Evolutionary conservation across 2,113 vertebrate species (phyloP).

Genomic region (Bothrops jararaca): DNA sequence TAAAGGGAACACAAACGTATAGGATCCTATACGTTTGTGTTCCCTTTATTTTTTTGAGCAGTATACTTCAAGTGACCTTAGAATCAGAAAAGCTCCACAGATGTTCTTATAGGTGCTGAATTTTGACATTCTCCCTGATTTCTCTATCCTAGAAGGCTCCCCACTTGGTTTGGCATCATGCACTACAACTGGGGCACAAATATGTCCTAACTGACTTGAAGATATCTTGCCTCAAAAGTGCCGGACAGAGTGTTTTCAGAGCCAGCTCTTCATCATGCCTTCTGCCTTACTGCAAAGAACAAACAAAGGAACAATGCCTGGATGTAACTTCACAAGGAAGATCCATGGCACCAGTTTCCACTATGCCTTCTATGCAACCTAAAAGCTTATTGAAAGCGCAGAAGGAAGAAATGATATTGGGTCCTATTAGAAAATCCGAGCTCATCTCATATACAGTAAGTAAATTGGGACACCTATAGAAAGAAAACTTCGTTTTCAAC

Average conservation of each 20-base stretch:
- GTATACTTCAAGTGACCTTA: not conserved
- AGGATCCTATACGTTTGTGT: no score
- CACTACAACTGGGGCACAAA: conserved; percentile 64
- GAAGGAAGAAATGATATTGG: conserved; percentile 26
- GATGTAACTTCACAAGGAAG: conserved; percentile 19
- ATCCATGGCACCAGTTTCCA: not conserved
- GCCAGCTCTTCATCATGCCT: conserved; percentile 68
- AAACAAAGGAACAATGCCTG: conserved; percentile 23
- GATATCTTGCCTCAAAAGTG: conserved; percentile 68
- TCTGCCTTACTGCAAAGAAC: conserved; percentile 35
- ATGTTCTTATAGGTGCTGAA: not conserved
- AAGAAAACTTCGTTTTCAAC: not conserved
- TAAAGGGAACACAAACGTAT: no score
- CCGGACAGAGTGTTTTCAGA: conserved; percentile 67
- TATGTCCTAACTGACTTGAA: conserved; percentile 75
- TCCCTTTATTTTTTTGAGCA: no score
- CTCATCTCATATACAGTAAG: conserved; percentile 81
- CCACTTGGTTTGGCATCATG: conserved; percentile 72
- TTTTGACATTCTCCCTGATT: not conserved
- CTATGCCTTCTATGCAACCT: conserved; percentile 12
- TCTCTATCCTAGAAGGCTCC: conserved; percentile 65
- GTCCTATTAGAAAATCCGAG: conserved; percentile 62
- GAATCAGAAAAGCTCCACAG: not conserved
- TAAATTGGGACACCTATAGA: rapidly evolving
- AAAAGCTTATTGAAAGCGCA: conserved; percentile 36